Base-by-base conservation (phyloP, 2,888 invertebrate species). In the Sarcophaga caerulescens region DNA sequence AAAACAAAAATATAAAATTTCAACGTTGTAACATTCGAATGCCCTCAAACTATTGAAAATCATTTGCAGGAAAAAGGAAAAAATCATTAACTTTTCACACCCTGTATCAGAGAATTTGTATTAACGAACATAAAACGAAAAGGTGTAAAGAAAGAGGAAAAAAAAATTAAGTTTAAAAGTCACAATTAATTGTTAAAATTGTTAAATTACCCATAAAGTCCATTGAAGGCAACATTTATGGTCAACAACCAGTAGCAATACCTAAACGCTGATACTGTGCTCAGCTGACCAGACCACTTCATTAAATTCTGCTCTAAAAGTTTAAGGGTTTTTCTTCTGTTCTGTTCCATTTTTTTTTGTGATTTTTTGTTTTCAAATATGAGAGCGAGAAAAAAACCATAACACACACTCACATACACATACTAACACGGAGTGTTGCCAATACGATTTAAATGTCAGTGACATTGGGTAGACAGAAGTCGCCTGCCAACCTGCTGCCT, bases 251-350 rank as follows among this genome's bases (percentile, higher is more conserved):
- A 57, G 10, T 19, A 17, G 21, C 23, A 8, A 2, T 35, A 71
- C 17, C 6, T 8, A 23, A 23, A 14, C 17, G 17, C 52, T 17
- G 12, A 14, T 52, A 52, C 52, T 3, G 11, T 47, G 14, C 17
- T 17, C 52, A 17, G 52, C 52, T 52, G 52, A 52, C 52, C 52
- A 65, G 71, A 60, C 47, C 59, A 77, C 65, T 82, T 76, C 17
- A 82, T 77, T 82, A 77, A 77, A 77, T 82, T 25, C 65, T 47
- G 76, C 52, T 71, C 25, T 65, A 81, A 75, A 81, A 17, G 66
- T 73, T 60, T 35, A 35, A 63, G 10, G 60, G 3, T 60, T 73
- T 73, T 60, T 3, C 19, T 62, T 70, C 17, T 63, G 21, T 57
- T 66, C 47, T 35, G 35, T 35, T 0, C 6, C 1, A 0, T 35